These are phyloP conservation scores for Vespertilio murinus DNA, from an alignment of 2,797 vertebrate species.

Conservation along the genomic window DNA sequence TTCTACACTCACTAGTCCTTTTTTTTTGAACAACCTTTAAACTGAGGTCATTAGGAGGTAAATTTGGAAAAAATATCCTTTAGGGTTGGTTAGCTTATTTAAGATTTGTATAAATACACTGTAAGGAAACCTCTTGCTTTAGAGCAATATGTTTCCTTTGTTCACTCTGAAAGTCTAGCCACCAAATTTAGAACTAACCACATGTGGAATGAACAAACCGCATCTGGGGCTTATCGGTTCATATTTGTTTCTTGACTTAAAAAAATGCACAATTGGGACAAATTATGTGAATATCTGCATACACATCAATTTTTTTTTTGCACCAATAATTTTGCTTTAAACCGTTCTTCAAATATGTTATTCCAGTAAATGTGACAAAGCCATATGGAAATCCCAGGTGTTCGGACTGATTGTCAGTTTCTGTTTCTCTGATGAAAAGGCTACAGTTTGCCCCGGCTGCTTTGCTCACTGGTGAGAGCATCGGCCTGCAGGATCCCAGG, in stretches of 20 bases:
- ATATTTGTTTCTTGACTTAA: constrained; percentile 12
- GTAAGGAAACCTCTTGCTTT: neutral
- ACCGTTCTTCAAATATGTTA: neutral
- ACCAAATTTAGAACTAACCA: neutral
- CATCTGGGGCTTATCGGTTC: neutral
- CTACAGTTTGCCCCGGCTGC: too few relatives aligned
- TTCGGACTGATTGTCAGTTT: neutral
- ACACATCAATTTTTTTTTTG: neutral
- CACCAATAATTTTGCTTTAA: neutral
- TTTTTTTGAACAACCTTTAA: neutral
- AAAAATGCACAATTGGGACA: neutral
- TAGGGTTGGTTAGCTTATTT: neutral
- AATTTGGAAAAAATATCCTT: neutral
- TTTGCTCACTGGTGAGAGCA: too few relatives aligned
- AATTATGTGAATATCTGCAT: neutral
- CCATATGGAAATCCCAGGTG: neutral
- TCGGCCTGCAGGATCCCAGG: too few relatives aligned
- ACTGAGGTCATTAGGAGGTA: neutral
- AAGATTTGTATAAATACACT: neutral
- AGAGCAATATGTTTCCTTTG: neutral
- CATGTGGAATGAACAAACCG: neutral
- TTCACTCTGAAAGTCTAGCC: neutral
- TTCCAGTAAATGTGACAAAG: neutral
- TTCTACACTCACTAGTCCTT: neutral
- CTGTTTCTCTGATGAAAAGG: neutral